Evolutionary conservation across 1,140 invertebrate genomes (phyloP).

Genomic region (Heterodera schachtii): DNA sequence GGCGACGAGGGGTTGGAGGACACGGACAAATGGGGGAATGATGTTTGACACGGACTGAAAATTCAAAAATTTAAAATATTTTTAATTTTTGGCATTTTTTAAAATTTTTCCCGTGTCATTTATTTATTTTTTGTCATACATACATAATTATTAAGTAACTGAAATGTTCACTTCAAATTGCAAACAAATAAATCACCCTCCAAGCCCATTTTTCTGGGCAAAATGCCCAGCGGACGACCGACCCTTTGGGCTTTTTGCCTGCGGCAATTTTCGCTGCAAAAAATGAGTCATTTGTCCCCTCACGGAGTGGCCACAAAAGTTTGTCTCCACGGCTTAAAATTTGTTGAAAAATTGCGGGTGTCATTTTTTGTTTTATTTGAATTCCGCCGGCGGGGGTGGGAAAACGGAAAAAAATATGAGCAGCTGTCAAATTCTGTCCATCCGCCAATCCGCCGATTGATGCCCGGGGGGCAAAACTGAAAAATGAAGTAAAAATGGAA

Average conservation of each 20-base stretch:
- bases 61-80: too few species aligned
- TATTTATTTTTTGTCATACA: background rate
- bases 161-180: background rate
- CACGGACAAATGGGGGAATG: background rate
- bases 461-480: background rate
- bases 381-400: too few species aligned
- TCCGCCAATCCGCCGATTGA: too few species aligned
- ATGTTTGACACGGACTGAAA: too few species aligned
- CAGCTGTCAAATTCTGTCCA: background rate
- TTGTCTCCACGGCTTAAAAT: background rate
- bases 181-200: background rate
- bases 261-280: background rate
- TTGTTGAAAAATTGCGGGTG: background rate
- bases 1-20: background rate
- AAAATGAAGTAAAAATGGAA: background rate
- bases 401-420: background rate
- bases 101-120: background rate
- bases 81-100: background rate
- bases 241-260: background rate
- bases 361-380: background rate
- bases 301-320: background rate
- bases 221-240: background rate
- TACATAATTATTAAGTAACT: background rate
- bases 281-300: slow-evolving; percentile 1
- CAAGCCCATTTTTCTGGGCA: background rate